These are phyloP conservation scores for Pseudomugil gertrudae DNA, from an alignment of 2,797 vertebrate species.

Conservation along the genomic window DNA sequence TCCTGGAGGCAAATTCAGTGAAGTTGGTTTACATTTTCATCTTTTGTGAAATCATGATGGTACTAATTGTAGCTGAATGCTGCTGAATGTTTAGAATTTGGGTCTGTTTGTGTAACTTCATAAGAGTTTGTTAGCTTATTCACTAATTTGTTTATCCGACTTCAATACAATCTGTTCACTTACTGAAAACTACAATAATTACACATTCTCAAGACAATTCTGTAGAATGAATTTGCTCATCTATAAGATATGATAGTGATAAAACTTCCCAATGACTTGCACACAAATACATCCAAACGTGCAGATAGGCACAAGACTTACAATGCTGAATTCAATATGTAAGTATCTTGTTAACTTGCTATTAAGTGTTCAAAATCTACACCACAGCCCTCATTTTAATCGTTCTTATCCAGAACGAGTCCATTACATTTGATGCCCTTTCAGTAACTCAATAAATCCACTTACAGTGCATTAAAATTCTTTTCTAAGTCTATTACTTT, in stretches of 20 bases:
- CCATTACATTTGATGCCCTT: not conserved
- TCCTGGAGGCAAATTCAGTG: too few species aligned
- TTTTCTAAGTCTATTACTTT: conserved; percentile 17
- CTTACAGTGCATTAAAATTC: conserved; percentile 31
- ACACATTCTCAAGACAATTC: not conserved
- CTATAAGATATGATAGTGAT: not conserved
- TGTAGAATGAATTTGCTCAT: not conserved
- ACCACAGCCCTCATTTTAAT: not conserved
- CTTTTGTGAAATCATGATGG: too few species aligned
- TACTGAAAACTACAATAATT: not conserved
- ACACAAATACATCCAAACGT: not conserved
- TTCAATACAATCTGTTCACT: not conserved
- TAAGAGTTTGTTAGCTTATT: not conserved
- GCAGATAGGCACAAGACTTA: not conserved
- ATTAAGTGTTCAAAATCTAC: not conserved
- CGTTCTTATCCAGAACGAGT: not conserved
- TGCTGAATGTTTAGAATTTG: too few species aligned
- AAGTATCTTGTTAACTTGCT: not conserved
- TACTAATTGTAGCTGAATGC: not conserved
- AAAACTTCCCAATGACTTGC: too few species aligned
- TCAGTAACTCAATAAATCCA: not conserved
- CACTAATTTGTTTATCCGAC: too few species aligned
- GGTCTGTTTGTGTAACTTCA: too few species aligned
- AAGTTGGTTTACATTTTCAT: too few species aligned
- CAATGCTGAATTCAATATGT: not conserved